Conservation (phyloP, 2,113 vertebrate species). For the Crotophaga sulcirostris region DNA sequence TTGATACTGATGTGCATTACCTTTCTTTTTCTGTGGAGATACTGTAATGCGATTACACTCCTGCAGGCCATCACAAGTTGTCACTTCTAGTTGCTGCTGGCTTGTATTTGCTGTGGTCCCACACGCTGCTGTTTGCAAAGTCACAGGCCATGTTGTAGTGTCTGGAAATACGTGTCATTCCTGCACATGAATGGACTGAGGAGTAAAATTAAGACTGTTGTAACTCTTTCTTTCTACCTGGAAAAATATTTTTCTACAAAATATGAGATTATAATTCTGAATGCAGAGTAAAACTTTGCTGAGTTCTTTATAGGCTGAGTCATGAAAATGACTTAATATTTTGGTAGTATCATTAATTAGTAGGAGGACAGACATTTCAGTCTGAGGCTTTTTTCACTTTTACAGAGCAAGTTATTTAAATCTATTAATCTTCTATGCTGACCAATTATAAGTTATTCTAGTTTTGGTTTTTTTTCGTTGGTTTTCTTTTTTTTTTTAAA, state of each 20-base stretch:
- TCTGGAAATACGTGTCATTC: background rate
- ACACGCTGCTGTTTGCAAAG: background rate
- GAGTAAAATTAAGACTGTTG: background rate
- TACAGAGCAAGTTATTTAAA: conserved; percentile 68
- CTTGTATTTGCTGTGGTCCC: conserved; percentile 31
- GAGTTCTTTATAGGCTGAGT: background rate
- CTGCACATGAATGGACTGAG: background rate
- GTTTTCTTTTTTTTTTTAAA: background rate
- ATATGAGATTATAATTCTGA: background rate
- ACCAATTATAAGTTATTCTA: conserved; percentile 60
- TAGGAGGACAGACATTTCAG: conserved; percentile 5
- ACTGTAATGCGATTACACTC: background rate
- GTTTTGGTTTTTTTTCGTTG: background rate
- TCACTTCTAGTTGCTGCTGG: conserved; percentile 52
- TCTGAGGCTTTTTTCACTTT: conserved; percentile 50
- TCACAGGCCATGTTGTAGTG: background rate
- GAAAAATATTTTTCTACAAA: background rate
- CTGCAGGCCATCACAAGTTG: conserved; percentile 49
- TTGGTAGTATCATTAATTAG: background rate
- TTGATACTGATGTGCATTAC: background rate
- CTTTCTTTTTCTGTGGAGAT: background rate
- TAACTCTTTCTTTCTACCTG: background rate
- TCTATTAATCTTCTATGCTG: conserved; percentile 71
- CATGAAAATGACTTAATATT: conserved; percentile 8
- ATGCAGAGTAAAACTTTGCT: background rate